Evolutionary conservation across 2,888 invertebrate genomes (phyloP).

Genomic region (Mayetiola destructor): DNA sequence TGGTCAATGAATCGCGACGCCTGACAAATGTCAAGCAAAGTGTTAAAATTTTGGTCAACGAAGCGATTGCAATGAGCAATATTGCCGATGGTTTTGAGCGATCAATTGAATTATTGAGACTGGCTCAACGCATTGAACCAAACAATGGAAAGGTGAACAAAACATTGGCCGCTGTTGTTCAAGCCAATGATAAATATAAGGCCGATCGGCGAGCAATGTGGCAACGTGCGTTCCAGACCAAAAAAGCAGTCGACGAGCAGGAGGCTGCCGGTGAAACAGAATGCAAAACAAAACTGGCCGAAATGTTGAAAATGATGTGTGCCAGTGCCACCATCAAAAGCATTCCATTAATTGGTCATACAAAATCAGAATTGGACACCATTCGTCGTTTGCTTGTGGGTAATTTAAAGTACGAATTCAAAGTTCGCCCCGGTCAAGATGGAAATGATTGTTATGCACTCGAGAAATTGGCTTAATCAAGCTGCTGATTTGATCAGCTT

Average conservation of each 20-base stretch:
- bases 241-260: too few species aligned
- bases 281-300: neutral
- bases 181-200: slow-evolving; percentile 35
- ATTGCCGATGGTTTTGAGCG: slow-evolving; percentile 41
- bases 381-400: too few species aligned
- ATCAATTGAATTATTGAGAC: slow-evolving; percentile 42
- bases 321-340: too few species aligned
- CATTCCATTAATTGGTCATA: too few species aligned
- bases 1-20: slow-evolving; percentile 46
- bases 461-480: too few species aligned
- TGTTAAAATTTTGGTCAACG: slow-evolving; percentile 47
- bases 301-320: neutral
- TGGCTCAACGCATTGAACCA: slow-evolving; percentile 41
- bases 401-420: too few species aligned
- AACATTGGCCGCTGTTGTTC: slow-evolving; percentile 39
- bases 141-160: slow-evolving; percentile 39
- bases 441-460: too few species aligned
- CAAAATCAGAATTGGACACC: too few species aligned
- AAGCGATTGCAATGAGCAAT: slow-evolving; percentile 46
- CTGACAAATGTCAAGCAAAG: slow-evolving; percentile 40
- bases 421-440: too few species aligned
- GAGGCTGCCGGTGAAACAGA: too few species aligned
- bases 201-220: slow-evolving; percentile 29
- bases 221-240: slow-evolving; percentile 21
- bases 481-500: too few species aligned